These are phyloP conservation scores for Glyptemys insculpta DNA, from an alignment of 2,797 vertebrate species.

Conservation along the genomic window DNA sequence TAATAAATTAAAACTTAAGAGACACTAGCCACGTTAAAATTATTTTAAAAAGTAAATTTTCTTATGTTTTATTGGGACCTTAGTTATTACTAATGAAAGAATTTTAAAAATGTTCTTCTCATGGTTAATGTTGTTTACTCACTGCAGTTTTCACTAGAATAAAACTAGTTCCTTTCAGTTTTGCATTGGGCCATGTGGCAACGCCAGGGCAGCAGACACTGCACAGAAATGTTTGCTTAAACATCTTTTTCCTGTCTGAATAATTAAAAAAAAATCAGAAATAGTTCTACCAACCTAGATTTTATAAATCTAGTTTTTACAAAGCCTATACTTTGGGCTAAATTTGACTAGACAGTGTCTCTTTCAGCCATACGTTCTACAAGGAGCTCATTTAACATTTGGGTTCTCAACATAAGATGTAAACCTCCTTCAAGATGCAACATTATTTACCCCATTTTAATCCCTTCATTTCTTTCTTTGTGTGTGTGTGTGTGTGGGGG, in stretches of 20 bases:
- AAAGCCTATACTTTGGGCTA: slow-evolving; percentile 28
- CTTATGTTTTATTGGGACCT: neutral
- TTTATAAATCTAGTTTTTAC: neutral
- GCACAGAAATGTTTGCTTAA: neutral
- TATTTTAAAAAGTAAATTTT: neutral
- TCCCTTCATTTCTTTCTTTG: neutral
- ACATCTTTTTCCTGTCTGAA: neutral
- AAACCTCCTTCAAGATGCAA: neutral
- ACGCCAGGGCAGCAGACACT: neutral
- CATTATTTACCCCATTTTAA: neutral
- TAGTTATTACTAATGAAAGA: neutral
- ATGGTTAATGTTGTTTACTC: neutral
- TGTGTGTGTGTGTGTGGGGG: accelerated
- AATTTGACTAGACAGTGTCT: neutral
- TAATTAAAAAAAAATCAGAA: slow-evolving; percentile 28
- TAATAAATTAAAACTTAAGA: neutral
- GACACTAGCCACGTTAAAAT: neutral
- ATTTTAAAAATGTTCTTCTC: neutral
- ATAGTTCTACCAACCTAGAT: neutral
- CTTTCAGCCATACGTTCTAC: neutral
- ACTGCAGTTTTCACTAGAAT: neutral
- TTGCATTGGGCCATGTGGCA: neutral
- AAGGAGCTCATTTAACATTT: neutral
- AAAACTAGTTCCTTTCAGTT: neutral
- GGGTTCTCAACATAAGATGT: neutral